Percentiles rank a stretch among this genome's conserved stretches.
These are phyloP conservation scores for Premnoplex brunnescens DNA, from an alignment of 2,797 vertebrate genomes.

Conservation along the genomic window DNA sequence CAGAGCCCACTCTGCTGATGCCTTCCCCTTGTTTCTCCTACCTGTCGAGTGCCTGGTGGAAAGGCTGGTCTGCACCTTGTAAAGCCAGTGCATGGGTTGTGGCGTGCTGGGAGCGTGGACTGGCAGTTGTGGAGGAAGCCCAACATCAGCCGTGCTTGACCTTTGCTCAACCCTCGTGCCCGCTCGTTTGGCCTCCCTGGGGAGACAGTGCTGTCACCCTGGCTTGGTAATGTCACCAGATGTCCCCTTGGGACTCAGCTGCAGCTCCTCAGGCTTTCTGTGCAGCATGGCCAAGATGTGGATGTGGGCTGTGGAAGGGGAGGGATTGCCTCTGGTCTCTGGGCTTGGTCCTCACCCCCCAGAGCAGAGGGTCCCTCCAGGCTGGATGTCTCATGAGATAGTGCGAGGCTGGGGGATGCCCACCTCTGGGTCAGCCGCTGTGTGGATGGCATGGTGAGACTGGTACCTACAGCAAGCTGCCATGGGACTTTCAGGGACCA, in stretches of 20 bases:
- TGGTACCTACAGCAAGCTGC: neutral
- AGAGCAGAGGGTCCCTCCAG: neutral
- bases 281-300: accelerated
- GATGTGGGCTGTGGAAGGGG: neutral
- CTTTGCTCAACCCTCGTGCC: accelerated
- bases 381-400: too few relatives aligned
- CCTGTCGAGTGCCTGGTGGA: accelerated
- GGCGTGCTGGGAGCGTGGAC: accelerated
- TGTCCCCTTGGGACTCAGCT: neutral
- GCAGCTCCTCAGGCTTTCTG: neutral
- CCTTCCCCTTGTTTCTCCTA: accelerated
- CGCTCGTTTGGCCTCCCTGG: accelerated
- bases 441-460: neutral
- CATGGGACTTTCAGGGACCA: neutral
- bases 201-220: neutral
- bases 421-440: too few relatives aligned
- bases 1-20: accelerated
- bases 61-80: accelerated
- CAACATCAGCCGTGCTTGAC: accelerated
- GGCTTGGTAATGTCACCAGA: neutral
- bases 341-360: neutral
- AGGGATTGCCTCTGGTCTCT: neutral
- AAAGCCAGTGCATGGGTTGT: accelerated
- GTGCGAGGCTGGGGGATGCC: neutral
- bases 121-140: neutral